These are phyloP conservation scores for Pyrocephalus nanus DNA, from an alignment of 2,797 vertebrate genomes.

Conservation along the genomic window DNA sequence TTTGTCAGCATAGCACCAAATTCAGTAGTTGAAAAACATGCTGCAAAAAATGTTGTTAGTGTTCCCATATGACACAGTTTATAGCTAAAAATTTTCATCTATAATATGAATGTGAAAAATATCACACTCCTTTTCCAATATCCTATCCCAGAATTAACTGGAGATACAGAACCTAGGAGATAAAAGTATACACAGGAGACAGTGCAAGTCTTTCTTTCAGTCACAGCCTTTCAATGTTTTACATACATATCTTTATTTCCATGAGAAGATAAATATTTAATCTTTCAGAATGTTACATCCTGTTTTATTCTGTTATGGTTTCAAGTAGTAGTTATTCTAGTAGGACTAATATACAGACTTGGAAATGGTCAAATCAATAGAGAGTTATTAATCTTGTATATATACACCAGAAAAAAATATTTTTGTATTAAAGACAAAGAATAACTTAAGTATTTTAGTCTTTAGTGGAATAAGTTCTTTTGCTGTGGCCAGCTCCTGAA, in stretches of 20 bases:
- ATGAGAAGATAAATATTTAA: not conserved
- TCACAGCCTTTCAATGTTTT: not conserved
- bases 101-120: not conserved
- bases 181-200: not conserved
- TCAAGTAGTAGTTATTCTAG: not conserved
- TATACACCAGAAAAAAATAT: constrained; percentile 75
- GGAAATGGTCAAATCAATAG: constrained; percentile 75
- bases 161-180: not conserved
- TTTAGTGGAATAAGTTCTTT: constrained; percentile 74
- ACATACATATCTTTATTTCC: not conserved
- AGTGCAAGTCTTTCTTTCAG: not conserved
- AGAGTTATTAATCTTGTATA: constrained; percentile 74
- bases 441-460: constrained; percentile 76
- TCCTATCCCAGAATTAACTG: not conserved
- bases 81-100: not conserved
- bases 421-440: constrained; percentile 82
- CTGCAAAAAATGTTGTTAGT: not conserved
- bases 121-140: not conserved
- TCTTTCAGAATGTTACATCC: not conserved
- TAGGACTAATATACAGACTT: not conserved
- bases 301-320: not conserved
- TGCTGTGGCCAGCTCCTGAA: constrained; percentile 49
- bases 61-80: not conserved
- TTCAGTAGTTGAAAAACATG: not conserved
- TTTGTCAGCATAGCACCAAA: not conserved